Evolutionary conservation across 2,113 vertebrate species (phyloP), one percentile per base, ranked within the genome.

Genomic region (Rissa tridactyla): DNA sequence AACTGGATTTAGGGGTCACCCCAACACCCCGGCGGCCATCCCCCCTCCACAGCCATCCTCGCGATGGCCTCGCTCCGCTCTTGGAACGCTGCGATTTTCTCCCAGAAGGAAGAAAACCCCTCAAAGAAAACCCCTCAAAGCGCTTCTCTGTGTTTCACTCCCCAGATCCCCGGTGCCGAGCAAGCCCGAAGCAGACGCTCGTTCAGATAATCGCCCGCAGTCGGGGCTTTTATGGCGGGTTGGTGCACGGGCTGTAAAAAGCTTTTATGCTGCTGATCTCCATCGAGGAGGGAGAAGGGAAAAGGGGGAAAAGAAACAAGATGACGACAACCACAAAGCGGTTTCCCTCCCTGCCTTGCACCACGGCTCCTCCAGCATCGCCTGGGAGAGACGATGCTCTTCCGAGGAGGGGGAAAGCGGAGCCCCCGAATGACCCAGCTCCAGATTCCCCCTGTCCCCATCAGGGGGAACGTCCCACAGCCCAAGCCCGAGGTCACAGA

Each of bases 251-350:
- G 90, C 92, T 10, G 10, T 82, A 70, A 95, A 97, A 94, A 75
- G 90, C 96, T 96, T 90, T 89, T 40, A 77, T 86, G 89, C 86
- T 44, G 90, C 96, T 96, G 5, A 77, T 96, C 94, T 80, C 96
- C 86, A 81, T 52, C 66, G 26, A 51, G 38, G 16, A 90, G 61
- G 82, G 86, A 76, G 60, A 18, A 34, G 52, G 87, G 34, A 75
- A 51, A 73, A 42, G 44, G 65, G 69, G 52, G 4, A n/a, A 44
- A 61, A 64, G n/a, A 40, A 71, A 10, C 27, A 42, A 20, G 7
- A 22, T 6, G 42, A 27, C 0, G 3, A 57, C 49, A 78, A 38
- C 92, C 72, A 30, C 51, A 38, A 26, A 73, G 23, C 2, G 3
- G 11, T 17, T 91, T 25, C 44, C 55, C 21, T 62, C 81, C 40